A percentile compares a stretch with the other conserved stretches of the same genome.
These are phyloP conservation scores for Notospermus geniculatus DNA, from an alignment of 1,140 invertebrate genomes.

Conservation along the genomic window DNA sequence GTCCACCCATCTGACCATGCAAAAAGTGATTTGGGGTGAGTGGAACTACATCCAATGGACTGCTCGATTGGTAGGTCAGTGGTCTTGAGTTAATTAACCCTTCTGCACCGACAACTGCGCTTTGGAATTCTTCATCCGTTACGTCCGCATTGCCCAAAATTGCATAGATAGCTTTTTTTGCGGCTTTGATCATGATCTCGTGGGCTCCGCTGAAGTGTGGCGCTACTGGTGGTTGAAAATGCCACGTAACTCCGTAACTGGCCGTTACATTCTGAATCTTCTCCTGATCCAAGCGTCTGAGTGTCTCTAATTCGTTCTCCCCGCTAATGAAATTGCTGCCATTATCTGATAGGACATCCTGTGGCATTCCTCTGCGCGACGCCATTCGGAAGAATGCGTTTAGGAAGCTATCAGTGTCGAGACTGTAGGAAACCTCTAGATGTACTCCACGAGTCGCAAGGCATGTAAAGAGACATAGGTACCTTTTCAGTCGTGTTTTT, in stretches of 20 bases:
- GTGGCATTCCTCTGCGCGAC: neutral
- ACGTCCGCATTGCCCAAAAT: too few species aligned
- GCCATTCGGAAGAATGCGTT: conserved; percentile 7
- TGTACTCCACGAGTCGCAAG: neutral
- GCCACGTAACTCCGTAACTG: conserved; percentile 6
- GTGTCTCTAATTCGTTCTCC: conserved; percentile 1
- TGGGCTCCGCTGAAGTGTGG: conserved; percentile 8
- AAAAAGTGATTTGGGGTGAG: too few species aligned
- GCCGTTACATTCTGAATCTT: neutral
- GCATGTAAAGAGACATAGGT: conserved; percentile 13
- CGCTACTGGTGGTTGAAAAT: conserved; percentile 4
- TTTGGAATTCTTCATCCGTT: too few species aligned
- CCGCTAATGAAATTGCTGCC: conserved; percentile 11
- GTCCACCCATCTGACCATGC: too few species aligned
- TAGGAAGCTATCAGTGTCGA: conserved; percentile 8
- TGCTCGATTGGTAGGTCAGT: too few species aligned
- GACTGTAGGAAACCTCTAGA: neutral
- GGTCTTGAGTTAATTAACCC: too few species aligned
- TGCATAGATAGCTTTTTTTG: neutral
- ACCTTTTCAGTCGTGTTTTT: neutral
- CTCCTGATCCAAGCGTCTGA: conserved; percentile 1
- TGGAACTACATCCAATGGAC: too few species aligned
- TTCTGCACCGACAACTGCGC: too few species aligned
- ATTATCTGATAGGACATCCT: neutral
- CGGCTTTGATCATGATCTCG: conserved; percentile 1